Evolutionary conservation across 2,888 invertebrate species (phyloP).

Genomic region (Heliconius hortense): DNA sequence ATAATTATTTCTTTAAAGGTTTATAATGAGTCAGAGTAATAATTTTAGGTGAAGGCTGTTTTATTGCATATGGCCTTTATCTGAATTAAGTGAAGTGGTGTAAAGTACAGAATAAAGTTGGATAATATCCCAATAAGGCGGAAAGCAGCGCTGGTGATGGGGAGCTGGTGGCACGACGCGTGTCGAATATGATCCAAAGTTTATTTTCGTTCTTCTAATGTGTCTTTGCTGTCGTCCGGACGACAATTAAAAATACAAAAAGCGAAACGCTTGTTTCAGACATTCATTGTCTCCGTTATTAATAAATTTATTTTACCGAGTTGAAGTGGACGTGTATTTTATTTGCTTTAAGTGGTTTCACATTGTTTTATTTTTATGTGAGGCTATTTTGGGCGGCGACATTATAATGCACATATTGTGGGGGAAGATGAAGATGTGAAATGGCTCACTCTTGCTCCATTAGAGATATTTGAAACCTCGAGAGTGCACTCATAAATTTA

Average conservation of each 20-base stretch:
- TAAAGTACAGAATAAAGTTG: slow-evolving; percentile 24
- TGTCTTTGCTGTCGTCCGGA: slow-evolving; percentile 77
- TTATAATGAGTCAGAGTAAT: slow-evolving; percentile 49
- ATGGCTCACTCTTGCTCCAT: slow-evolving; percentile 80
- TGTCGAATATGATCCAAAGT: slow-evolving; percentile 78
- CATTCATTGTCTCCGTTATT: slow-evolving; percentile 82
- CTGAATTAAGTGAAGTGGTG: slow-evolving; percentile 52
- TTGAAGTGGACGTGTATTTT: slow-evolving; percentile 81
- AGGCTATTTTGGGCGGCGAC: slow-evolving; percentile 79
- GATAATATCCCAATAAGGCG: slow-evolving; percentile 39
- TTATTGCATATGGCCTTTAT: slow-evolving; percentile 50
- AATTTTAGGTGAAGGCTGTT: slow-evolving; percentile 63
- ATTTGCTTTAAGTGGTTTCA: slow-evolving; percentile 83
- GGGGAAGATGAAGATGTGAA: slow-evolving; percentile 80
- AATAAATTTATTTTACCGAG: slow-evolving; percentile 82
- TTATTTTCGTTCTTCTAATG: slow-evolving; percentile 81
- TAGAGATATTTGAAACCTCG: slow-evolving; percentile 80
- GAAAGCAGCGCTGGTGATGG: slow-evolving; percentile 29
- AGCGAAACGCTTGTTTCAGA: slow-evolving; percentile 80
- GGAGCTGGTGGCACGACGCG: slow-evolving; percentile 38
- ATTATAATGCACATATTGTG: slow-evolving; percentile 80
- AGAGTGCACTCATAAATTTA: slow-evolving; percentile 81
- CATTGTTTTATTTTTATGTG: slow-evolving; percentile 83
- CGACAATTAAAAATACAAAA: slow-evolving; percentile 82
- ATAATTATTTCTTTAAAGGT: slow-evolving; percentile 65